Percentiles rank a stretch among this genome's conserved stretches.
Conservation (phyloP, 2,888 invertebrate species). For the Ochlodes sylvanus region DNA sequence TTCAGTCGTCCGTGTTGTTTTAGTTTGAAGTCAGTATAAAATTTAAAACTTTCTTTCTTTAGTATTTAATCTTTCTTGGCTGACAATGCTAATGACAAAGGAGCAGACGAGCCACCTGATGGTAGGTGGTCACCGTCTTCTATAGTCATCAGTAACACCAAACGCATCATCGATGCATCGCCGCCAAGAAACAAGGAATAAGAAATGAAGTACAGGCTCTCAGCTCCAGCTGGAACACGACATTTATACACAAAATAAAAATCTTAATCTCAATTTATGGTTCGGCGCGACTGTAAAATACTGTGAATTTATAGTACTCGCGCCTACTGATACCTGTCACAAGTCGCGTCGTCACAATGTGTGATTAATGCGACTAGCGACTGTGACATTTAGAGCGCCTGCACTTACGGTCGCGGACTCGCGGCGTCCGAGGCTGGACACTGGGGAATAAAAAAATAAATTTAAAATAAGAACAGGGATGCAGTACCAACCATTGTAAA, state of each 20-base stretch:
- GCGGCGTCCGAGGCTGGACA: constrained; percentile 16
- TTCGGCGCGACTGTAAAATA: constrained; percentile 38
- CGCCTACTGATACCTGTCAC: constrained; percentile 29
- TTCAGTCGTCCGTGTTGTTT: too few relatives aligned
- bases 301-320: constrained; percentile 42
- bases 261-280: constrained; percentile 10
- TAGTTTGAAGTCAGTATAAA: too few relatives aligned
- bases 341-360: constrained; percentile 41
- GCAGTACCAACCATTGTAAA: not conserved
- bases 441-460: not conserved
- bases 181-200: too few relatives aligned
- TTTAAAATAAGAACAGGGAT: not conserved
- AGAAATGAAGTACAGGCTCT: too few relatives aligned
- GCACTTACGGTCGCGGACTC: not conserved
- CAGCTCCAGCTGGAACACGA: too few relatives aligned
- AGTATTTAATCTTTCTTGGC: too few relatives aligned
- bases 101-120: too few relatives aligned
- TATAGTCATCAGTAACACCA: too few relatives aligned
- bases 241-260: not conserved
- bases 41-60: too few relatives aligned
- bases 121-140: too few relatives aligned
- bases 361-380: constrained; percentile 42
- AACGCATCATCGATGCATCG: too few relatives aligned
- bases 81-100: too few relatives aligned
- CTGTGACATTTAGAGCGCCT: constrained; percentile 41